phyloP scores from a whole-genome alignment of 2,113 vertebrate species.

The Cromileptes altivelis region DNA sequence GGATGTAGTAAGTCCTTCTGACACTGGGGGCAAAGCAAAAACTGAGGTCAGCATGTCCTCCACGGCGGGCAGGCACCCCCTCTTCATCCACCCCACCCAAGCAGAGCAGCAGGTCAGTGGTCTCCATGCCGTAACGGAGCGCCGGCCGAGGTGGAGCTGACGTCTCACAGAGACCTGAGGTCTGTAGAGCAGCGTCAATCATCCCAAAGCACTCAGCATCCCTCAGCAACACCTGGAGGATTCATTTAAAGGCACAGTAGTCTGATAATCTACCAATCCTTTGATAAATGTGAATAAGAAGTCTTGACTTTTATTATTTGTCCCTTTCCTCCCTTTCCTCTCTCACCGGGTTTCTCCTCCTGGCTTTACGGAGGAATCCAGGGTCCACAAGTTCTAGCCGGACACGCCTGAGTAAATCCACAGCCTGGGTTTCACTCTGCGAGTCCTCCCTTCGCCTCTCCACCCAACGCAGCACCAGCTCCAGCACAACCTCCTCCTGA shows the following conservation, averaged over 20 bases:
- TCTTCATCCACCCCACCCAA: conserved; percentile 87
- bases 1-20: conserved; percentile 88
- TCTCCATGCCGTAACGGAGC: conserved; percentile 95
- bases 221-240: conserved; percentile 82
- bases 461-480: conserved; percentile 91
- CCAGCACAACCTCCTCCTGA: conserved; percentile 91
- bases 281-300: neutral
- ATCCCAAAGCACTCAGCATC: conserved; percentile 83
- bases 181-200: conserved; percentile 76
- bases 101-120: conserved; percentile 90
- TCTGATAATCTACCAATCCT: neutral
- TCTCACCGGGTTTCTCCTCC: conserved; percentile 88
- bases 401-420: conserved; percentile 89
- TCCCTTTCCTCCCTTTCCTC: neutral
- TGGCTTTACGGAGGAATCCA: conserved; percentile 88
- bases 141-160: conserved; percentile 78
- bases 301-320: neutral
- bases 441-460: conserved; percentile 79
- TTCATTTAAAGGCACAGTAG: neutral
- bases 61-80: conserved; percentile 83
- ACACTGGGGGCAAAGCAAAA: conserved; percentile 89
- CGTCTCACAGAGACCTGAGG: conserved; percentile 82
- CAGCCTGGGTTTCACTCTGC: conserved; percentile 81
- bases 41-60: conserved; percentile 88
- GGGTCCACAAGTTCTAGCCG: conserved; percentile 90